Evolutionary conservation across 2,888 invertebrate genomes (phyloP).

Genomic region (Rotaria magnacalcarata): DNA sequence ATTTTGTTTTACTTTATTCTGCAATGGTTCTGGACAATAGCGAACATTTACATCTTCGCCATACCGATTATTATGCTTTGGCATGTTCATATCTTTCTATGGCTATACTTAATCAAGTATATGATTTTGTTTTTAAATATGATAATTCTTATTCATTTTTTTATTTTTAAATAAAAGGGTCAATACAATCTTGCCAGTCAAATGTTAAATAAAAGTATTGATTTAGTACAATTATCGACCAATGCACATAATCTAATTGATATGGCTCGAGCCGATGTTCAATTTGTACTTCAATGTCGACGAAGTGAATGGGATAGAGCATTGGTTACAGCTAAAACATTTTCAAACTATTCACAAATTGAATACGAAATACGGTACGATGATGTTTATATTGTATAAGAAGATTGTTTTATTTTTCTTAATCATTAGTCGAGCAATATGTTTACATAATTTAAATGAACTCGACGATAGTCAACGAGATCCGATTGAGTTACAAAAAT

Average conservation of each 20-base stretch:
- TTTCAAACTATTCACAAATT: neutral
- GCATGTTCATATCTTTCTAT: constrained; percentile 19
- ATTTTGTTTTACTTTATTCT: constrained; percentile 22
- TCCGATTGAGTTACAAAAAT: constrained; percentile 27
- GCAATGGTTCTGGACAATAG: neutral
- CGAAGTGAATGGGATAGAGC: constrained; percentile 28
- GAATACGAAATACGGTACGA: constrained; percentile 24
- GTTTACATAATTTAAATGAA: constrained; percentile 35
- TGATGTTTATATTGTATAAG: neutral
- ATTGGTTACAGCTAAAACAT: constrained; percentile 23
- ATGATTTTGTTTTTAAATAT: neutral
- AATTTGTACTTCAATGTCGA: constrained; percentile 21
- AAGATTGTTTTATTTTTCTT: neutral
- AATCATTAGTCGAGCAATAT: neutral
- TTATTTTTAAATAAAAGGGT: neutral
- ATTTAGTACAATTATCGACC: neutral
- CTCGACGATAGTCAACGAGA: constrained; percentile 31
- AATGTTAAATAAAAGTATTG: constrained; percentile 2
- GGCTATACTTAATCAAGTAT: constrained; percentile 20
- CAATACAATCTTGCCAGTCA: neutral
- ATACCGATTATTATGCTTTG: constrained; percentile 35
- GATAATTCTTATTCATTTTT: neutral
- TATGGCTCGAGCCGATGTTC: constrained; percentile 16
- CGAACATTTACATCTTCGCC: neutral
- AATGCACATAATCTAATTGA: constrained; percentile 33